phyloP scores from a whole-genome alignment of 2,113 vertebrate species.

The Thalassarche chlororhynchos region DNA sequence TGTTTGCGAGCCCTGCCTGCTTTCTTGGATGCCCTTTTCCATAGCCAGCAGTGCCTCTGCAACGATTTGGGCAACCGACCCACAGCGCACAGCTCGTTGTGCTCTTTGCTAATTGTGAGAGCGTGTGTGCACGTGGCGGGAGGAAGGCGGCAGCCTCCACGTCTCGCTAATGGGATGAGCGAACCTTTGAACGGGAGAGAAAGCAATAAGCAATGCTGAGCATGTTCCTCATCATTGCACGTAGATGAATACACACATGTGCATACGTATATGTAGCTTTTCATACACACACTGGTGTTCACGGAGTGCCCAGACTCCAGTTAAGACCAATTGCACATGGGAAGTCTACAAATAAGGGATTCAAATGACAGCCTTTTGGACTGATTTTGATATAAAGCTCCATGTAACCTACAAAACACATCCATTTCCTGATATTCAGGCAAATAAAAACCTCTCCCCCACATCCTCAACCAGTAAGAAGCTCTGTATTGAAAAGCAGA shows the following conservation, averaged over 20 bases:
- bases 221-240: background rate
- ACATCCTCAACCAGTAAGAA: background rate
- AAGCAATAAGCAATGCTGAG: background rate
- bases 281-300: background rate
- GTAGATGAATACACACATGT: background rate
- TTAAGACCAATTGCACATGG: background rate
- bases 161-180: background rate
- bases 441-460: background rate
- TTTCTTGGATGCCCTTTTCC: background rate
- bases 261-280: background rate
- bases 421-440: background rate
- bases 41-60: background rate
- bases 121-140: accelerated
- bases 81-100: accelerated
- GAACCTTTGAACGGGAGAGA: background rate
- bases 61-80: accelerated
- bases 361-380: background rate
- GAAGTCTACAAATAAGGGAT: background rate
- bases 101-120: background rate
- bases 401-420: background rate
- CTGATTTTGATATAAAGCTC: background rate
- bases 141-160: background rate
- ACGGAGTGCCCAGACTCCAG: background rate
- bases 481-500: background rate
- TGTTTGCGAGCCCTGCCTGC: background rate